A percentile compares a stretch with the other conserved stretches of the same genome.
Evolutionary conservation across 2,113 vertebrate genomes (phyloP).

Genomic region (Phoenicopterus ruber): DNA sequence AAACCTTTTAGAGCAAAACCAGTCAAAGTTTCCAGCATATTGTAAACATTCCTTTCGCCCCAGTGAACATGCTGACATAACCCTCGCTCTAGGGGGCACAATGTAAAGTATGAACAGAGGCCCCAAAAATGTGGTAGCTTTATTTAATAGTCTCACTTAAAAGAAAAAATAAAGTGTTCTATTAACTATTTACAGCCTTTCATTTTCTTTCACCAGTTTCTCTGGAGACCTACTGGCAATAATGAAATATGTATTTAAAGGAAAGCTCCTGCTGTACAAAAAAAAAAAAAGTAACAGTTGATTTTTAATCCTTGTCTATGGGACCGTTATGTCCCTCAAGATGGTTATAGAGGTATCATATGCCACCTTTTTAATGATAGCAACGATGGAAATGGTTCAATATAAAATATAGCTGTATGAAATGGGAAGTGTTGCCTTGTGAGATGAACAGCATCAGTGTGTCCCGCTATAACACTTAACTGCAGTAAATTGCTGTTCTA

Average conservation of each 20-base stretch:
- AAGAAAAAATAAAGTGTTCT: slow-evolving; percentile 44
- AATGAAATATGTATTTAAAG: slow-evolving; percentile 43
- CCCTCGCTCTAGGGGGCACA: slow-evolving; percentile 50
- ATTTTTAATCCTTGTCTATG: not conserved
- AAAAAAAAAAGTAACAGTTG: not conserved
- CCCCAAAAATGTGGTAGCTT: slow-evolving; percentile 44
- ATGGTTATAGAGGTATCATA: not conserved
- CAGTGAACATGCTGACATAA: slow-evolving; percentile 49
- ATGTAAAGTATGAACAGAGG: slow-evolving; percentile 41
- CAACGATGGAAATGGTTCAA: not conserved
- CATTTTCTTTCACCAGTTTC: not conserved
- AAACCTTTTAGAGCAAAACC: slow-evolving; percentile 69
- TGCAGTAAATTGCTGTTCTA: not conserved
- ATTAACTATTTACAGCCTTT: slow-evolving; percentile 60
- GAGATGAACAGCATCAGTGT: not conserved
- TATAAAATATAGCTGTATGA: not conserved
- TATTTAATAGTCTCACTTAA: slow-evolving; percentile 58
- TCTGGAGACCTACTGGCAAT: slow-evolving; percentile 40
- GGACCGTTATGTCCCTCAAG: not conserved
- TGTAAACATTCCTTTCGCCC: slow-evolving; percentile 72
- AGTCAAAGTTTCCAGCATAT: slow-evolving; percentile 69
- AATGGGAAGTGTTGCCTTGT: not conserved
- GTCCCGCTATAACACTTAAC: not conserved
- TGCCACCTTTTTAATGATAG: not conserved
- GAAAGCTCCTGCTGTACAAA: not conserved